Base-by-base conservation (phyloP, 2,888 invertebrate genomes). In the Vanessa cardui region DNA sequence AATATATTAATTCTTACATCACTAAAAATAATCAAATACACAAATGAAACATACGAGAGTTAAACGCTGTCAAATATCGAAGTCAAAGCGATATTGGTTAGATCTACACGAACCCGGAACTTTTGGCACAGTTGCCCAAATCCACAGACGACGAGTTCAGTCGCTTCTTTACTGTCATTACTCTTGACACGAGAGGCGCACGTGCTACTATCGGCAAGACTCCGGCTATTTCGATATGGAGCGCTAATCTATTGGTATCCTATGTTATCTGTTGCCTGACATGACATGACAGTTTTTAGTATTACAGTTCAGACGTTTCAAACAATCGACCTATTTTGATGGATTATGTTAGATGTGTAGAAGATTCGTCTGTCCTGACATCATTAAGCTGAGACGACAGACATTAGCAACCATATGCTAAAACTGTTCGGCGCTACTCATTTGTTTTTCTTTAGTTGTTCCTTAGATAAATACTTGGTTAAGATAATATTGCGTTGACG, bases 161-260 rank as follows among this genome's bases (percentile, higher is more conserved):
- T 50, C 62, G 66, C 58, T 60, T 62, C 71, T 66, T 63, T 66
- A 69, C 64, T 71, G 71, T 71, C 71, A 71, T 56, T 64, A 50
- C 61, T 59, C 21, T 16, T 71, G 71, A 71, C 69, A 62, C 54
- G 64, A 66, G 69, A 64, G 62, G 69, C 66, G 64, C 71, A 69
- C 64, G 71, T 71, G 71, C 52, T 52, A 6, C 56, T 65, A 56
- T 60, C 54, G 31, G 61, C 20, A 45, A 61, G 71, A 62, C 66
- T 50, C 56, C 39, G 18, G 63, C 69, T 71, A 71, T 71, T 71
- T 71, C 56, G 26, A 67, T 67, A 63, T 52, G 58, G 58, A 26
- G 44, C n/a, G 58, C 52, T 62, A 62, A 61, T 64, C 63, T 63
- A 59, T 60, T 12, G 56, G 20, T n/a, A 54, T 46, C 7, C 6